phyloP scores from a whole-genome alignment of 30 jellyfish, hydroid and myxozoan genomes.

The Turritopsis dohrnii region DNA sequence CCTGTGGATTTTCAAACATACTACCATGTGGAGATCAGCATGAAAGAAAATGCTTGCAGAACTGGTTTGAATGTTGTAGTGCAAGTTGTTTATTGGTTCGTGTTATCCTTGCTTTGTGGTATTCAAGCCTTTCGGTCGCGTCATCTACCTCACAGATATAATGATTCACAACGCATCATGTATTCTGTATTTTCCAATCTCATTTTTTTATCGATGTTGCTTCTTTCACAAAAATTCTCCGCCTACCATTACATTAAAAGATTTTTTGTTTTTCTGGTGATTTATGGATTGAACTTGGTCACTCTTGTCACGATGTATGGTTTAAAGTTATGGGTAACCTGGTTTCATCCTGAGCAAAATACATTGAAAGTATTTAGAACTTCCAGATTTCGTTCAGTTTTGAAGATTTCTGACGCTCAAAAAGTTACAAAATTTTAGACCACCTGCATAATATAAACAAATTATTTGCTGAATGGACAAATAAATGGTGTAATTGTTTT shows the following conservation, averaged over 20 bases:
- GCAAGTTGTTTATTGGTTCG: neutral
- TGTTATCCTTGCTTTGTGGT: neutral
- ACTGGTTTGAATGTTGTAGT: neutral
- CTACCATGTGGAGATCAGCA: neutral
- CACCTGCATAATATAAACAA: neutral
- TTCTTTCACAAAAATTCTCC: neutral
- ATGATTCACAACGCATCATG: conserved; percentile 9
- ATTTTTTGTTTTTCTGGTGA: neutral
- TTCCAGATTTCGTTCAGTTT: neutral
- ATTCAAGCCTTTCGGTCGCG: conserved; percentile 8
- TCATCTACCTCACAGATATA: neutral
- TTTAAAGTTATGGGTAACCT: neutral
- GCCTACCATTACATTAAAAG: neutral
- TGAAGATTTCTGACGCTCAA: neutral
- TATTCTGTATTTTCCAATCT: neutral
- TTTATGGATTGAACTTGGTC: neutral
- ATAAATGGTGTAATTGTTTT: neutral
- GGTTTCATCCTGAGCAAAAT: neutral
- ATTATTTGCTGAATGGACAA: neutral
- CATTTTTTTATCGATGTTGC: neutral
- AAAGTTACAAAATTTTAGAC: neutral
- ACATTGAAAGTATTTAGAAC: neutral
- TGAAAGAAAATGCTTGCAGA: conserved; percentile 6
- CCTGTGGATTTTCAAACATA: neutral
- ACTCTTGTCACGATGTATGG: neutral